Percentiles rank a stretch among this genome's conserved stretches.
These are phyloP conservation scores for Mus caroli DNA, from an alignment of 2,797 vertebrate species.

Conservation along the genomic window DNA sequence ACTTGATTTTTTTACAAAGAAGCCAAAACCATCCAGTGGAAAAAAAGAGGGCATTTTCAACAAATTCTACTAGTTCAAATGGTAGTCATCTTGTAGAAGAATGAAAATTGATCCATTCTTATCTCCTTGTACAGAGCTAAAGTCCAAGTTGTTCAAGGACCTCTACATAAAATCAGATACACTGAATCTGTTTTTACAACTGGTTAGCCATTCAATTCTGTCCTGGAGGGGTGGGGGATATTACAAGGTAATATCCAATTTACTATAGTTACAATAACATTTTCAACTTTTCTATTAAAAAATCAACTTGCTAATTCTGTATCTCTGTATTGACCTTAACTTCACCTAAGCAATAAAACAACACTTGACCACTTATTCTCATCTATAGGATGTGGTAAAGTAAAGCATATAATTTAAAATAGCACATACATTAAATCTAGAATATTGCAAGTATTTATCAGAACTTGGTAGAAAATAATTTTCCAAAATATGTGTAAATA, in stretches of 20 bases:
- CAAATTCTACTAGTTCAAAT: no score
- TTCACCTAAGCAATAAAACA: constrained; percentile 44
- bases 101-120: no score
- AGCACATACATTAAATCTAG: not conserved
- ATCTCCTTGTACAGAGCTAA: no score
- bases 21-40: no score
- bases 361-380: constrained; percentile 15
- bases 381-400: not conserved
- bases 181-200: not conserved
- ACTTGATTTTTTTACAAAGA: no score
- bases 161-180: no score
- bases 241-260: not conserved
- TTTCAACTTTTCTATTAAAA: constrained; percentile 42
- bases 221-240: not conserved
- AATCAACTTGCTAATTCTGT: not conserved
- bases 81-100: no score
- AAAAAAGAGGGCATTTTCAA: no score
- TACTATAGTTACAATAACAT: not conserved
- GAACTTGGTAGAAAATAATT: constrained; percentile 51
- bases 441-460: constrained; percentile 59
- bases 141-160: no score
- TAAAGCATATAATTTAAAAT: constrained; percentile 13
- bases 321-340: constrained; percentile 1
- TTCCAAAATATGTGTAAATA: constrained; percentile 31
- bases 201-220: constrained; percentile 16